Conservation (phyloP, 2,113 vertebrate genomes). For the Alouatta palliata region DNA sequence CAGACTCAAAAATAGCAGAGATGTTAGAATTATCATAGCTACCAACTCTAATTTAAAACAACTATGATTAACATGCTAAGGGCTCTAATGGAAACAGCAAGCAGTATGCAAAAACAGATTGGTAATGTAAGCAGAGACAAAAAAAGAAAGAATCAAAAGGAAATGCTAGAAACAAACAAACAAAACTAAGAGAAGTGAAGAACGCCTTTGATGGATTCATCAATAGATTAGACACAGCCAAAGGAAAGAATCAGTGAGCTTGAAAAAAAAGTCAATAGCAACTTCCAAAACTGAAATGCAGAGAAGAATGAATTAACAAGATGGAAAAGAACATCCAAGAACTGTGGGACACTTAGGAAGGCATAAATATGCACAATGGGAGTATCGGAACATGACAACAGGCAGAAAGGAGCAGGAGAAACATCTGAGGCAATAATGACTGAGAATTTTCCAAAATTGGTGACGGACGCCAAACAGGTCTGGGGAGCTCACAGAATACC, state of each 20-base stretch:
- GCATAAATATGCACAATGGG: not conserved
- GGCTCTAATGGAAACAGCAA: not conserved
- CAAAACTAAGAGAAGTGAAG: not conserved
- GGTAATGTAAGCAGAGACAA: not conserved
- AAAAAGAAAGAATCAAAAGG: not conserved
- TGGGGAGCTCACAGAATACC: not conserved
- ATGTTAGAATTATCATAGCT: not conserved
- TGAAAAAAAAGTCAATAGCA: not conserved
- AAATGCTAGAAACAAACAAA: not conserved
- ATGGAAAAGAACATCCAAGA: not conserved
- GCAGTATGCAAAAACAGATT: not conserved
- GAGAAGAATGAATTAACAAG: not conserved
- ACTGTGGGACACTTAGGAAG: not conserved
- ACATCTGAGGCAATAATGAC: not conserved
- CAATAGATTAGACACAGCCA: not conserved
- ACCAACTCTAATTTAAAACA: not conserved
- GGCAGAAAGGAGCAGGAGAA: not conserved
- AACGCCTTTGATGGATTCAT: not conserved
- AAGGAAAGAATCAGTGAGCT: not conserved
- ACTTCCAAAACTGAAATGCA: not conserved
- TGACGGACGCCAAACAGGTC: not conserved
- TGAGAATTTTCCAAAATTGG: not conserved
- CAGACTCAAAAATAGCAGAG: not conserved
- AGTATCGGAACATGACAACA: not conserved
- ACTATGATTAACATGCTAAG: not conserved